phyloP scores from a whole-genome alignment of 2,797 vertebrate species.

The Anguilla anguilla region DNA sequence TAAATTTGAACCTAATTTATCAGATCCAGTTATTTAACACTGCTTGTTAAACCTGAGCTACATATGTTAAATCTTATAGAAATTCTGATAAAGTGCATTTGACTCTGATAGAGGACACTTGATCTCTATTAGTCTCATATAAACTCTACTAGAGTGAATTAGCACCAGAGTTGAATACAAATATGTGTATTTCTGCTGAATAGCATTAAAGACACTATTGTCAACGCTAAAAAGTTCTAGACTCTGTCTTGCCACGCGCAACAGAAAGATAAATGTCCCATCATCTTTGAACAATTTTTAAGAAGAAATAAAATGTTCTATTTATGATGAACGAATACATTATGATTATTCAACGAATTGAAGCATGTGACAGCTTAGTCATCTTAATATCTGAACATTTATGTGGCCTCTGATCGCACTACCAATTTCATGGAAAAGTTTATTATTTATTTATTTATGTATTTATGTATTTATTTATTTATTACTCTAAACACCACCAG shows the following conservation, averaged over 20 bases:
- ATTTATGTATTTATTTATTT: background rate
- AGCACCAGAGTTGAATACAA: background rate
- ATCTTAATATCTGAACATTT: background rate
- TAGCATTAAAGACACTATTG: background rate
- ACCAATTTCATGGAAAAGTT: no score
- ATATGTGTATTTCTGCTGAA: background rate
- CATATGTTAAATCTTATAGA: background rate
- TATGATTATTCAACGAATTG: background rate
- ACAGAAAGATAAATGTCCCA: background rate
- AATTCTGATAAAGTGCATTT: background rate
- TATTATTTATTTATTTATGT: background rate
- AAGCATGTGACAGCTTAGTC: background rate
- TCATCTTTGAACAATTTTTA: background rate
- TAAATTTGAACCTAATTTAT: background rate
- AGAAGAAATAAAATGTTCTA: background rate
- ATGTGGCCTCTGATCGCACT: background rate
- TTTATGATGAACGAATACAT: background rate
- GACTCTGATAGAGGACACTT: background rate
- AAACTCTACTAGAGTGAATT: background rate
- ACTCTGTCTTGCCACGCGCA: background rate
- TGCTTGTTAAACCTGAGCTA: background rate
- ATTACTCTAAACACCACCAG: conserved; percentile 9
- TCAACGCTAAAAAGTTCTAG: background rate
- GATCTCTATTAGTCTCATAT: background rate
- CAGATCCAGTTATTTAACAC: background rate